phyloP scores from a whole-genome alignment of 2,888 invertebrate genomes.

The Ptychoptera contaminata region DNA sequence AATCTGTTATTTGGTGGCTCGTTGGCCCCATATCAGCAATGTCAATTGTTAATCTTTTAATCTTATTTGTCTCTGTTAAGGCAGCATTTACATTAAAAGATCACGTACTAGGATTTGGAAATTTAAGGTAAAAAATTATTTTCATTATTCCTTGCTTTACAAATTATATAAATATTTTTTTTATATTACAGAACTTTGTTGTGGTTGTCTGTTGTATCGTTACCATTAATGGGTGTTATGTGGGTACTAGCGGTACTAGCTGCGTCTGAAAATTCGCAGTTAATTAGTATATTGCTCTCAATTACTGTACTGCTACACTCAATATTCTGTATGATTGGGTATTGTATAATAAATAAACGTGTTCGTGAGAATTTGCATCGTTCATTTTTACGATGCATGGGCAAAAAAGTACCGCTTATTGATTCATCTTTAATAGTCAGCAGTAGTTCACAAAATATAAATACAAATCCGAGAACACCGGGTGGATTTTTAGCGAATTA shows the following conservation, averaged over 20 bases:
- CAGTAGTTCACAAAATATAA: conserved; percentile 63
- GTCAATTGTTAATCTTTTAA: conserved; percentile 60
- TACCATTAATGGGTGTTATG: conserved; percentile 67
- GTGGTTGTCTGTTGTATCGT: conserved; percentile 72
- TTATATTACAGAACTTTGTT: conserved; percentile 49
- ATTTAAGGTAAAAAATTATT: conserved; percentile 40
- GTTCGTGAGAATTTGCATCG: conserved; percentile 53
- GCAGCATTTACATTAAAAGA: conserved; percentile 85
- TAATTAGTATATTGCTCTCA: conserved; percentile 62
- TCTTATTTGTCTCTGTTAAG: conserved; percentile 69
- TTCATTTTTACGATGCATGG: conserved; percentile 53
- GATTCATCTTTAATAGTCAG: conserved; percentile 59
- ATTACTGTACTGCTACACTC: conserved; percentile 64
- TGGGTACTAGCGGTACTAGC: conserved; percentile 75
- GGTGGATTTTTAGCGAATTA: conserved; percentile 21
- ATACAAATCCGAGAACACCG: conserved; percentile 20
- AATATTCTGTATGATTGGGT: conserved; percentile 67
- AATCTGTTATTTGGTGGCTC: conserved; percentile 89
- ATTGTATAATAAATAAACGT: conserved; percentile 73
- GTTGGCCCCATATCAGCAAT: conserved; percentile 77
- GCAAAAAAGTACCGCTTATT: conserved; percentile 63
- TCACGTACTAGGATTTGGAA: conserved; percentile 75
- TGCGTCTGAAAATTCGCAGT: conserved; percentile 55
- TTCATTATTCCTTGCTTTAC: background rate
- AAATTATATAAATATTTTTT: background rate